phyloP scores from a whole-genome alignment of 2,113 vertebrate genomes.

The Larimichthys crocea region DNA sequence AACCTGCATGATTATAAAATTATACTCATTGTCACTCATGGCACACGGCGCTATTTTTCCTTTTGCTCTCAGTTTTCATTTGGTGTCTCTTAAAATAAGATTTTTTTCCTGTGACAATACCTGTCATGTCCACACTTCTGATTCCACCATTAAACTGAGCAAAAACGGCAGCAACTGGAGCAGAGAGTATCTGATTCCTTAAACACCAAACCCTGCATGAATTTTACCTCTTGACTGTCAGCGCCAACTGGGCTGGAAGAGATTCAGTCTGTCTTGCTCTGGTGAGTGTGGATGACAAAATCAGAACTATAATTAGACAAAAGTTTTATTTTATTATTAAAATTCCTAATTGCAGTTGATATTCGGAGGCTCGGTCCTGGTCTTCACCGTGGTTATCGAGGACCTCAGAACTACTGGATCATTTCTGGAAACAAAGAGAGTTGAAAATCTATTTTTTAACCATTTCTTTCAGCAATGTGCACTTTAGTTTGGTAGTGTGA shows the following conservation, averaged over 20 bases:
- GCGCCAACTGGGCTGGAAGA: background rate
- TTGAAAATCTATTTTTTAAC: no score
- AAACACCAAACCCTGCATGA: no score
- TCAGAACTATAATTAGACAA: background rate
- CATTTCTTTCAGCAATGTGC: background rate
- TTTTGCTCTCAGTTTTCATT: background rate
- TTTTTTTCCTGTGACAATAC: background rate
- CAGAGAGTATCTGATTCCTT: background rate
- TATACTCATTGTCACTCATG: background rate
- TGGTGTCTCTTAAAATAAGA: background rate
- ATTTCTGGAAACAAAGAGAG: no score
- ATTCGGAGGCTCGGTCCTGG: no score
- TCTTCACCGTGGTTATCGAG: no score
- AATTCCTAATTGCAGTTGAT: background rate
- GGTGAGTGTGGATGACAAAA: background rate
- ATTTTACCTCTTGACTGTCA: background rate
- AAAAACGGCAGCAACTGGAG: background rate
- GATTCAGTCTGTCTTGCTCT: background rate
- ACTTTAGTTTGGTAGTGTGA: background rate
- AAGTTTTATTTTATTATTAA: background rate
- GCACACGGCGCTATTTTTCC: background rate
- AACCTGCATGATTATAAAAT: slow-evolving; percentile 1
- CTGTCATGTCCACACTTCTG: background rate
- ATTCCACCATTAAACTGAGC: background rate
- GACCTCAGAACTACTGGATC: no score